A percentile compares a stretch with the other conserved stretches of the same genome.
phyloP scores from a whole-genome alignment of 2,113 vertebrate species.

The Candoia aspera region DNA sequence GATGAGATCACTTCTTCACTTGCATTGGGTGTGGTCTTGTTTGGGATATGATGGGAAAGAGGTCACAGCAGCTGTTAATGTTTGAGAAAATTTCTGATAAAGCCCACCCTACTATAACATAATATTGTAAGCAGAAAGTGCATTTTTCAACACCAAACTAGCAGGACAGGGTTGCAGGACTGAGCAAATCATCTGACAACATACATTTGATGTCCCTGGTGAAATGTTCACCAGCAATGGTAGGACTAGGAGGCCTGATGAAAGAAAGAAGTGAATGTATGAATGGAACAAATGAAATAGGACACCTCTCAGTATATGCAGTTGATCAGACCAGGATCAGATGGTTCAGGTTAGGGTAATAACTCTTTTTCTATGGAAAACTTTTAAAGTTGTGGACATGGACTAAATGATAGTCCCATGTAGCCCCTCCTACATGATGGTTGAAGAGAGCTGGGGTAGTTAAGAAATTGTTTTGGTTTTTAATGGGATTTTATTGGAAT shows the following conservation, averaged over 20 bases:
- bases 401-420: no score
- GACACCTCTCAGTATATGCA: neutral
- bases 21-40: neutral
- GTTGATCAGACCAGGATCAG: neutral
- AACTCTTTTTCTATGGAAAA: neutral
- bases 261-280: neutral
- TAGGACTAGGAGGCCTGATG: neutral
- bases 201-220: no score
- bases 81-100: neutral
- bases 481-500: no score
- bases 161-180: neutral
- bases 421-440: no score
- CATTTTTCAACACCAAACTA: neutral
- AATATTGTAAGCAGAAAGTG: neutral
- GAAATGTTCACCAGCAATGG: no score
- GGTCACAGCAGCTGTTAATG: neutral
- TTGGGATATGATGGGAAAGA: neutral
- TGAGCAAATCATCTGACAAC: no score
- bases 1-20: conserved; percentile 25
- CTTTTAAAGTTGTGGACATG: neutral
- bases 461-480: no score
- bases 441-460: no score
- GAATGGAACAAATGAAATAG: neutral
- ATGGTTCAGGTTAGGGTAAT: neutral
- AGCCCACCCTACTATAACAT: neutral